These are phyloP conservation scores for Eupleurogrammus muticus DNA, from an alignment of 2,797 vertebrate species.

Conservation along the genomic window DNA sequence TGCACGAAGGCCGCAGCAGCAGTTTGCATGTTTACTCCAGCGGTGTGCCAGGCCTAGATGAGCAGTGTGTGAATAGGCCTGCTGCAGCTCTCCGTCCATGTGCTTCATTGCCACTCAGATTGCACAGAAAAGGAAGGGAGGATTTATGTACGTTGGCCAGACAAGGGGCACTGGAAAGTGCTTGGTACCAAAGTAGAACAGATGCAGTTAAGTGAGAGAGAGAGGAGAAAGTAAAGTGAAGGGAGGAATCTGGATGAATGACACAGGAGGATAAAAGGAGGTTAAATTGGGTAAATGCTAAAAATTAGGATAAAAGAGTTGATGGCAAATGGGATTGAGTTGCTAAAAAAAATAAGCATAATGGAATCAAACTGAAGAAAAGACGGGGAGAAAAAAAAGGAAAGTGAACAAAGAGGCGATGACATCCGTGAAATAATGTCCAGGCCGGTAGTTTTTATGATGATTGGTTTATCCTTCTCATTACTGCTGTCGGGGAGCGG, in stretches of 20 bases:
- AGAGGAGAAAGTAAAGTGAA: not conserved
- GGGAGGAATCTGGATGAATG: slow-evolving; percentile 6
- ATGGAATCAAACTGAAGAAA: slow-evolving; percentile 9
- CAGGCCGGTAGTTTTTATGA: slow-evolving; percentile 38
- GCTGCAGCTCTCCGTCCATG: slow-evolving; percentile 29
- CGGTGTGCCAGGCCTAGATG: slow-evolving; percentile 31
- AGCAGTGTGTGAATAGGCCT: slow-evolving; percentile 50
- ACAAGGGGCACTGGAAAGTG: slow-evolving; percentile 18
- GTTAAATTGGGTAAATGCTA: slow-evolving; percentile 6
- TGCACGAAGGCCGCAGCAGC: slow-evolving; percentile 40
- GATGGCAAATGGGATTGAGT: slow-evolving; percentile 1
- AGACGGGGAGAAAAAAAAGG: not conserved
- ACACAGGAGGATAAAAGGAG: not conserved
- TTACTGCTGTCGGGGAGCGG: slow-evolving; percentile 33
- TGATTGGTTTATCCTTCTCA: slow-evolving; percentile 60
- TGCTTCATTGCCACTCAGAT: slow-evolving; percentile 59
- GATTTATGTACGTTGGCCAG: slow-evolving; percentile 45
- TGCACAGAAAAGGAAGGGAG: slow-evolving; percentile 48
- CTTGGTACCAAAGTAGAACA: slow-evolving; percentile 5
- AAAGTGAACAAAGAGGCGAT: slow-evolving; percentile 38
- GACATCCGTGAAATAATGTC: slow-evolving; percentile 37
- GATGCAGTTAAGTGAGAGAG: slow-evolving; percentile 13
- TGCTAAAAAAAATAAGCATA: not conserved
- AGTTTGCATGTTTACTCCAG: slow-evolving; percentile 36
- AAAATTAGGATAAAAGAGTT: slow-evolving; percentile 3